These are phyloP conservation scores for Tachuris rubrigastra DNA, from an alignment of 2,113 vertebrate species.

Conservation along the genomic window DNA sequence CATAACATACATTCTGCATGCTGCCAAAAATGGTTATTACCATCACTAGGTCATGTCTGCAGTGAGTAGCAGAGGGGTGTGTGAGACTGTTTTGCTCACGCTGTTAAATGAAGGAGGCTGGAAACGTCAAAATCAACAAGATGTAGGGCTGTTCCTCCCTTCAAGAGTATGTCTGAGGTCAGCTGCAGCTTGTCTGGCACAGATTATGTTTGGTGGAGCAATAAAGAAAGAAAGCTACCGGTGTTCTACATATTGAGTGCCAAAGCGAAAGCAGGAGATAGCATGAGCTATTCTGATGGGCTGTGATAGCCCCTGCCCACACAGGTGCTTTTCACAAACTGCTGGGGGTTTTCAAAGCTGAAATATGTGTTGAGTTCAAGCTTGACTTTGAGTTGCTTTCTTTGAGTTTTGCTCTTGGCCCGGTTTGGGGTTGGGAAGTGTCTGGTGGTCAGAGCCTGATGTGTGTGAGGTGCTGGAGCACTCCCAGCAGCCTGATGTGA, in stretches of 20 bases:
- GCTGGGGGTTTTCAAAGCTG: background rate
- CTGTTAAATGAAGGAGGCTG: background rate
- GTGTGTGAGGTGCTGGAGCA: background rate
- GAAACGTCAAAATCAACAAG: background rate
- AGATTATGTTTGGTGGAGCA: accelerated
- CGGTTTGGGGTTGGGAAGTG: background rate
- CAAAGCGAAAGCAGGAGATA: background rate
- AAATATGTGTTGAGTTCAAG: background rate
- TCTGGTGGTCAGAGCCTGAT: background rate
- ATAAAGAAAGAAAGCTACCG: background rate
- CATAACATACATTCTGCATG: background rate
- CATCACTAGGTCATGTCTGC: background rate
- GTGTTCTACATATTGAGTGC: accelerated
- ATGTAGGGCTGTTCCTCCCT: background rate
- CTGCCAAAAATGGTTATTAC: background rate
- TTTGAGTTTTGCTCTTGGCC: background rate
- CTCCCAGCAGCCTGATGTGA: accelerated
- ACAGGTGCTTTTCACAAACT: background rate
- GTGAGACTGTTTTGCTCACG: background rate
- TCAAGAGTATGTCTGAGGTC: background rate
- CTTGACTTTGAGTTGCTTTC: background rate
- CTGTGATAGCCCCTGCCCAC: accelerated
- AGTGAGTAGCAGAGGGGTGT: background rate
- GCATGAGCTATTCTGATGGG: accelerated
- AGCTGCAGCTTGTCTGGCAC: background rate